Evolutionary conservation across 2,888 invertebrate genomes (phyloP), one percentile per base, ranked within the genome.

Genomic region (Andricus quercusramuli): DNA sequence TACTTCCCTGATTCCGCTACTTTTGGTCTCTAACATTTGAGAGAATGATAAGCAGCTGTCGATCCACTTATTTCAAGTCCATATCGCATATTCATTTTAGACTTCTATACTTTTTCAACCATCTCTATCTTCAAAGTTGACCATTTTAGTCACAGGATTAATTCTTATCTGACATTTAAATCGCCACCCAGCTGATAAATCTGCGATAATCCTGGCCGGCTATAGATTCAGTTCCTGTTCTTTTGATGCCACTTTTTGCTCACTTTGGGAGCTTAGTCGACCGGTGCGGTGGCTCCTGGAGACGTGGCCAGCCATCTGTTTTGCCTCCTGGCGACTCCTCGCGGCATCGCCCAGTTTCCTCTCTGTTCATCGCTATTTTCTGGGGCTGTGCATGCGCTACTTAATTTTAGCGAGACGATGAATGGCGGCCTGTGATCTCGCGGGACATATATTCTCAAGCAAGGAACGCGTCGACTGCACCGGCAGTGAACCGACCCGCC

Each of bases 361-460:
- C 67, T 79, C 77, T 77, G 29, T 68, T 62, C 64, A 66, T 65
- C 62, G 77, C 82, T 79, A 82, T 78, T 79, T 80, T 80, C 83
- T 68, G 84, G 83, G 85, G 81, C 82, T 67, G 79, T 80, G 81
- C 83, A 67, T 78, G 85, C 85, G 86, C 80, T 85, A 86, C 88
- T 89, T 90, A 90, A 90, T 90, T 90, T 90, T 90, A 90, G 90
- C 88, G 85, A 83, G 85, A 88, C 89, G 87, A 90, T 89, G 88
- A 88, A 90, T 88, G 87, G 88, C 86, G 89, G 88, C 85, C 87
- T 90, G 84, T 90, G 90, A 90, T 90, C 90, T 88, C 83, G 80
- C 80, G 87, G 84, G 85, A 84, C 89, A 90, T 90, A 90, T 89
- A 90, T 90, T 90, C 84, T 85, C 85, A 84, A 85, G 86, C 83